Evolutionary conservation across 2,797 vertebrate genomes (phyloP).

Genomic region (Microctenopoma lineatum): DNA sequence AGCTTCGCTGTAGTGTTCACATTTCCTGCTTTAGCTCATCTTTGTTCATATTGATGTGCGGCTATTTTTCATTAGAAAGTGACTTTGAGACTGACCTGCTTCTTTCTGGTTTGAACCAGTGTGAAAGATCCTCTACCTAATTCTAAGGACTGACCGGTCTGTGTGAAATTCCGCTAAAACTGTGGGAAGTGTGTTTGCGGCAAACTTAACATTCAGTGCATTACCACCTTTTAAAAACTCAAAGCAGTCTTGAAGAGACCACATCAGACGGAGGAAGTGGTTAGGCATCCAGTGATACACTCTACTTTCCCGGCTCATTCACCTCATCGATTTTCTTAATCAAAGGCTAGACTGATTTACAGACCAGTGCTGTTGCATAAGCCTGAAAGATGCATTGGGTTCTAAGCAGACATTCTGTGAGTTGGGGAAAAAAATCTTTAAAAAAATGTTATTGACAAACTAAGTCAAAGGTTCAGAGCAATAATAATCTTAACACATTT

Average conservation of each 20-base stretch:
- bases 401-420: slow-evolving; percentile 8
- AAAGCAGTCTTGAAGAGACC: slow-evolving; percentile 10
- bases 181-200: slow-evolving; percentile 31
- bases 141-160: neutral
- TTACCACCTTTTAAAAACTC: slow-evolving; percentile 11
- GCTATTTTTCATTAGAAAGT: neutral
- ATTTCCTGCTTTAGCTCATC: too few species aligned
- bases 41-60: neutral
- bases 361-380: slow-evolving; percentile 17
- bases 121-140: slow-evolving; percentile 1
- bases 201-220: slow-evolving; percentile 11
- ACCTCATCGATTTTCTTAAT: slow-evolving; percentile 62
- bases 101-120: slow-evolving; percentile 5
- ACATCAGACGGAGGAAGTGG: slow-evolving; percentile 39
- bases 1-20: too few species aligned
- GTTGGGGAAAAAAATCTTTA: neutral
- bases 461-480: slow-evolving; percentile 9
- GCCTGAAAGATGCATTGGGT: neutral
- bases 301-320: slow-evolving; percentile 51
- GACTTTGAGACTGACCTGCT: neutral
- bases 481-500: slow-evolving; percentile 24
- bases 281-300: slow-evolving; percentile 23
- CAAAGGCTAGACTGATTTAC: slow-evolving; percentile 55
- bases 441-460: neutral
- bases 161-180: slow-evolving; percentile 17